Conservation (phyloP, 2,113 vertebrate genomes). For the Vulpes ferrilata region DNA sequence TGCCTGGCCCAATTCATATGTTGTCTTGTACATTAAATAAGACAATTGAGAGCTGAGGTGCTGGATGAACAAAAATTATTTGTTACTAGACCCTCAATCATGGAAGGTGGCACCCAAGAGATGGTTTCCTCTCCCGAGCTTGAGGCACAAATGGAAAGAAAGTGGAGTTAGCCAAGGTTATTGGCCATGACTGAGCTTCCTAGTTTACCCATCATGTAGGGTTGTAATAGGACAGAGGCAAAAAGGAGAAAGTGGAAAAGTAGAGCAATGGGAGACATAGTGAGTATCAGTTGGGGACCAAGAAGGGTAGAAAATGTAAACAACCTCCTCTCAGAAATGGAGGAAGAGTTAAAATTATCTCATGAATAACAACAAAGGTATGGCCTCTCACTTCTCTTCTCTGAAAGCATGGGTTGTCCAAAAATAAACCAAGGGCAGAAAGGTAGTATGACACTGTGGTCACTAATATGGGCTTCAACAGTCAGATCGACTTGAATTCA, state of each 20-base stretch:
- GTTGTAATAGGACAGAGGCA: not conserved
- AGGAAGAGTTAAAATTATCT: not conserved
- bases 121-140: not conserved
- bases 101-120: not conserved
- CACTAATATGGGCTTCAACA: not conserved
- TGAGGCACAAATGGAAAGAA: not conserved
- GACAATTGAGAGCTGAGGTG: not conserved
- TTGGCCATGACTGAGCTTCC: not conserved
- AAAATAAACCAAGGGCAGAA: constrained; percentile 39
- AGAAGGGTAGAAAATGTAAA: not conserved
- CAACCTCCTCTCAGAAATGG: not conserved
- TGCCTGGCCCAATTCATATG: not conserved
- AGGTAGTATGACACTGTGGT: not conserved
- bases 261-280: rapidly evolving
- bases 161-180: not conserved
- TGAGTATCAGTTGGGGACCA: not conserved
- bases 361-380: not conserved
- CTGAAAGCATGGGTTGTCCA: not conserved
- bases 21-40: not conserved
- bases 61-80: not conserved
- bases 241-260: not conserved
- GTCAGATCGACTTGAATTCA: not conserved
- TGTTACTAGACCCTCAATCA: not conserved
- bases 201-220: not conserved
- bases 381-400: constrained; percentile 3